Evolutionary conservation across 1,140 invertebrate species (phyloP), one percentile per base, ranked within the genome.

Genomic region (Aphis gossypii): DNA sequence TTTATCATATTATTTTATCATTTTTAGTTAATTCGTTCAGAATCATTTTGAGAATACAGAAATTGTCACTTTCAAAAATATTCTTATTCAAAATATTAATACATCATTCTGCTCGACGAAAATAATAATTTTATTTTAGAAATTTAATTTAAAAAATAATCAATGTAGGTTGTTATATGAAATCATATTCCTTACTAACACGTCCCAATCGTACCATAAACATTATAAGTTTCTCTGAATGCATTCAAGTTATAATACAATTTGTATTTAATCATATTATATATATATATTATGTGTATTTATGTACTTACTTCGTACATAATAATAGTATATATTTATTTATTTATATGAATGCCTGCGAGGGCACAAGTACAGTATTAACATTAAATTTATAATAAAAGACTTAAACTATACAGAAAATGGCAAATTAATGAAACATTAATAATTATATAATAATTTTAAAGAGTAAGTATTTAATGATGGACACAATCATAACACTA

Each of bases 141-240:
- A n/a, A 76, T 76, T n/a, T n/a, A n/a, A n/a, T 76, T n/a, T 76
- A 76, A 76, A 76, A 68, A 30, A 30, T 68, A 68, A 76, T 76
- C 11, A n/a, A 76, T 76, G 30, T 35, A n/a, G 14, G n/a, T n/a
- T 68, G n/a, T n/a, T 68, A 0, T 18, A 76, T 35, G 14, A 14
- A 76, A 76, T n/a, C 60, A 5, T n/a, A 76, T 76, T 5, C 14
- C 4, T 1, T 30, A 14, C 30, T 30, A 60, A 60, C 25, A 60
- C 56, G 4, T n/a, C 5, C 14, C 30, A 2, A 25, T 30, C 56
- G 4, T n/a, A 1, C 14, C 30, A 2, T 30, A 76, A n/a, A n/a
- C n/a, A 76, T 76, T n/a, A 14, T 76, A 76, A 18, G 60, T 35
- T n/a, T 76, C n/a, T 14, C 18, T 76, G n/a, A 7, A 76, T n/a